Evolutionary conservation across 2,888 invertebrate species (phyloP).

Genomic region (Morpho helenor): DNA sequence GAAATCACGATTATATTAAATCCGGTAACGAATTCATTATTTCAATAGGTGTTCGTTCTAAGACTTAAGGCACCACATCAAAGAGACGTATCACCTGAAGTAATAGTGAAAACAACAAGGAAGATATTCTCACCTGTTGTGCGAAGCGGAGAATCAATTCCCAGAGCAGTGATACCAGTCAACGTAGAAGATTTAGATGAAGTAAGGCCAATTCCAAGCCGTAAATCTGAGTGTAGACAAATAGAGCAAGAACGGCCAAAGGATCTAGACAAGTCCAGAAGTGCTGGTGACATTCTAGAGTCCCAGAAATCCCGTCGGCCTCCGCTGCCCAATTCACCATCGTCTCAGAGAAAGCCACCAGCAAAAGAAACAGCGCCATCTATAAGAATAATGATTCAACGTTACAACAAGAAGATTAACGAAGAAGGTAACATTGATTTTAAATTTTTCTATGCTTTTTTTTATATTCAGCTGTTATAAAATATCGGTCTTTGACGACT

Average conservation of each 20-base stretch:
- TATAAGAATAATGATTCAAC: constrained; percentile 84
- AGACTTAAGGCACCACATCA: constrained; percentile 65
- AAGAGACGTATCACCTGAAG: constrained; percentile 75
- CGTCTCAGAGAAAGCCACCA: constrained; percentile 73
- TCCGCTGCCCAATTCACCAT: constrained; percentile 81
- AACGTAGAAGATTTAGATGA: constrained; percentile 62
- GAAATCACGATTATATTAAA: too few relatives aligned
- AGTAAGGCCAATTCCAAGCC: constrained; percentile 41
- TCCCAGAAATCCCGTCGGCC: constrained; percentile 65
- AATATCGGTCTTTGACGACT: not conserved
- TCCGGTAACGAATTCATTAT: not conserved
- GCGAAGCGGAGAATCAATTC: constrained; percentile 74
- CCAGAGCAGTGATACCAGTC: constrained; percentile 72
- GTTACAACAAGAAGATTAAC: constrained; percentile 82
- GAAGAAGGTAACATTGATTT: constrained; percentile 64
- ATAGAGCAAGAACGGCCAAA: constrained; percentile 38
- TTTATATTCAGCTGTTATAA: not conserved
- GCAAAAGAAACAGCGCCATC: constrained; percentile 84
- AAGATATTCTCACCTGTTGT: constrained; percentile 88
- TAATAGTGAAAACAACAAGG: constrained; percentile 89
- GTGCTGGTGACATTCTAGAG: constrained; percentile 59
- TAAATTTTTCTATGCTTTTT: not conserved
- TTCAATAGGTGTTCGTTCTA: constrained; percentile 58
- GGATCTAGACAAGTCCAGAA: constrained; percentile 41
- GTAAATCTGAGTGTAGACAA: constrained; percentile 28